These are phyloP conservation scores for Lepilemur septentrionalis DNA, from an alignment of 2,797 vertebrate species.

Conservation along the genomic window DNA sequence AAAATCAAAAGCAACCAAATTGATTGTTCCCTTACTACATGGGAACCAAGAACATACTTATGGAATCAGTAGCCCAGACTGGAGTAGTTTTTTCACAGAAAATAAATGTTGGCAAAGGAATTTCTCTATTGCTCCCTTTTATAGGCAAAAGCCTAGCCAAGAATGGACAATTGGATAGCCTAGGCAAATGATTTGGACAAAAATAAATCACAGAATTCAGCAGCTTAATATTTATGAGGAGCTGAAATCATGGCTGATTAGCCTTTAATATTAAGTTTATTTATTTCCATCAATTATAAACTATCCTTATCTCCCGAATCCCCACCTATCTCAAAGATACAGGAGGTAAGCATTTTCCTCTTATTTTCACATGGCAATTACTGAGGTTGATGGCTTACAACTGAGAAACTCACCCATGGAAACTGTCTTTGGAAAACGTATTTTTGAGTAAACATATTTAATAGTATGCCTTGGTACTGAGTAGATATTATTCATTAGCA, in stretches of 20 bases:
- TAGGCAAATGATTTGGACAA: background rate
- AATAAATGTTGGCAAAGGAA: background rate
- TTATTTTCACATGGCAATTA: constrained; percentile 27
- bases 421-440: constrained; percentile 53
- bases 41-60: constrained; percentile 21
- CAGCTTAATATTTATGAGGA: background rate
- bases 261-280: constrained; percentile 12
- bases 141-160: background rate
- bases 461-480: constrained; percentile 1
- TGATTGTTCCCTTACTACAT: background rate
- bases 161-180: background rate
- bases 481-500: constrained; percentile 72
- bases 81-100: background rate
- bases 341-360: background rate
- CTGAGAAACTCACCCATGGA: constrained; percentile 14
- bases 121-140: background rate
- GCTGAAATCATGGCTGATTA: background rate
- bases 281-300: constrained; percentile 23
- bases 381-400: constrained; percentile 38
- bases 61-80: background rate
- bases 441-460: constrained; percentile 64
- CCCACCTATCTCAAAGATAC: background rate
- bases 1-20: constrained; percentile 39
- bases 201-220: constrained; percentile 10
- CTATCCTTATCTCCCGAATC: background rate